Conservation (phyloP, 2,888 invertebrate genomes). For the Calameuta idolon region DNA sequence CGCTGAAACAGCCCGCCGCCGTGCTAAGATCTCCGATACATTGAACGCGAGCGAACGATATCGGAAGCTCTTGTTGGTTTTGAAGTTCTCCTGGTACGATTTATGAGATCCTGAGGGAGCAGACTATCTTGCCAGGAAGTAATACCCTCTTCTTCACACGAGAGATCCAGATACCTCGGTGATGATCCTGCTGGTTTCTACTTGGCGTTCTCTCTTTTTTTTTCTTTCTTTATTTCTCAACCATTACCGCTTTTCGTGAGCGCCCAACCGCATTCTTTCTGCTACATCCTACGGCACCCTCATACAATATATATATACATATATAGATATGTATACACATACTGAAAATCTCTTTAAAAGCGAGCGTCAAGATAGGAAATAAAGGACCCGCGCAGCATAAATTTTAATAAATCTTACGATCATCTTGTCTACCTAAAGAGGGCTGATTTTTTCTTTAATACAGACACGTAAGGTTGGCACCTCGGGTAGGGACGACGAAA, state of each 20-base stretch:
- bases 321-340: not conserved
- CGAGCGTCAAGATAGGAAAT: not conserved
- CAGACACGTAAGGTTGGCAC: not conserved
- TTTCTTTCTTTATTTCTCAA: constrained; percentile 9
- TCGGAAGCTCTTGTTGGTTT: constrained; percentile 36
- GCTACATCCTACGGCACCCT: not conserved
- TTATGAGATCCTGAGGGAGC: constrained; percentile 63
- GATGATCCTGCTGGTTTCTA: constrained; percentile 31
- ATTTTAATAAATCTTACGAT: not conserved
- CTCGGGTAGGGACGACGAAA: not conserved
- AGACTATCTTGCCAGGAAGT: constrained; percentile 59
- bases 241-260: not conserved
- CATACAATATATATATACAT: not conserved
- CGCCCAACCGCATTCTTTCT: not conserved
- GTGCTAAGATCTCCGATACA: constrained; percentile 31
- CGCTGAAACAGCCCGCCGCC: not conserved
- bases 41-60: constrained; percentile 27
- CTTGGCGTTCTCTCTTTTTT: constrained; percentile 1
- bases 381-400: not conserved
- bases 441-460: not conserved
- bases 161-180: constrained; percentile 29
- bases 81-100: constrained; percentile 54
- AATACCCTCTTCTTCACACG: constrained; percentile 52
- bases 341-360: not conserved
- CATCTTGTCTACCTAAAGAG: not conserved